Evolutionary conservation across 2,113 vertebrate species (phyloP).

Genomic region (Isichthys henryi): DNA sequence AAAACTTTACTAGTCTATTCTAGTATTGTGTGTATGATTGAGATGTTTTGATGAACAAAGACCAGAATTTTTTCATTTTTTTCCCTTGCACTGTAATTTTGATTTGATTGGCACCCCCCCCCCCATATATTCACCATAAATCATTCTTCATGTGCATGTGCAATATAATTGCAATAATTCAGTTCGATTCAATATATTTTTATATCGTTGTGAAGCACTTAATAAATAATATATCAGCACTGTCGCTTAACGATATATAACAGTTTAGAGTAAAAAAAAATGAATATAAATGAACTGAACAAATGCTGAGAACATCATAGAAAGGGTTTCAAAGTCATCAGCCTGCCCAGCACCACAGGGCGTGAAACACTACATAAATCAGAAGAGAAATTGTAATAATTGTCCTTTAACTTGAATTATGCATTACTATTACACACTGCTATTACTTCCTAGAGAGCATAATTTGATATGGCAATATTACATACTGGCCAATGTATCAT

Average conservation of each 20-base stretch:
- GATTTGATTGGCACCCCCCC: not conserved
- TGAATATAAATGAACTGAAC: not conserved
- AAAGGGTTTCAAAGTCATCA: not conserved
- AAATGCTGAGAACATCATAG: not conserved
- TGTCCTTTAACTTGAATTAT: not conserved
- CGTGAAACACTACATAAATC: not conserved
- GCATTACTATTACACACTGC: not conserved
- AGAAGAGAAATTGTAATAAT: not conserved
- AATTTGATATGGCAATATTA: not conserved
- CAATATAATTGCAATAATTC: not conserved
- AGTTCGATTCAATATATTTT: not conserved
- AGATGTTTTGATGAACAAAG: not conserved
- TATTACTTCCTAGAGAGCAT: not conserved
- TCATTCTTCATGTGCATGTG: not conserved
- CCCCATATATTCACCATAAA: not conserved
- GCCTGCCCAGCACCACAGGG: not conserved
- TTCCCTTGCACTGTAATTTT: not conserved
- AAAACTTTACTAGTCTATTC: not conserved
- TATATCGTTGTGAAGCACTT: not conserved
- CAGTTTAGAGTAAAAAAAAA: not conserved
- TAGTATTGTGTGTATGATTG: not conserved
- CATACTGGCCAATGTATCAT: not conserved
- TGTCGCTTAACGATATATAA: not conserved
- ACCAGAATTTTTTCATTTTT: not conserved
- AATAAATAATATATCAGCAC: not conserved